phyloP scores from a whole-genome alignment of 1,140 invertebrate genomes.

The Homarus americanus region DNA sequence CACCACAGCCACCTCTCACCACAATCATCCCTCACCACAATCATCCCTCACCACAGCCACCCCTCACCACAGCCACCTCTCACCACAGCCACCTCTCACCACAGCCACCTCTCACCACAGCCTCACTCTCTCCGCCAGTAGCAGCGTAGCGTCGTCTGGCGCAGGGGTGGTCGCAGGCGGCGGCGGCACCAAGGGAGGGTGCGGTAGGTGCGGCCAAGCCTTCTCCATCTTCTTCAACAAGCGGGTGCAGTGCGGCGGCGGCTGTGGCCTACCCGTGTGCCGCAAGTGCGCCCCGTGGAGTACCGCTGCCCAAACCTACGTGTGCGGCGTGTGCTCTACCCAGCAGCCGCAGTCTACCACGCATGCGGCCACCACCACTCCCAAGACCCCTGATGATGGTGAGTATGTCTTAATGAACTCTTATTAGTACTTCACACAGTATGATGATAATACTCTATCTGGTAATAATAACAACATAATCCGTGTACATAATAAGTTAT shows the following conservation, averaged over 20 bases:
- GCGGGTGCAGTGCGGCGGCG: slow-evolving; percentile 69
- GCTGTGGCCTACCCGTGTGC: slow-evolving; percentile 75
- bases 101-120: slow-evolving; percentile 3
- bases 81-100: background rate
- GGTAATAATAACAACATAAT: no score
- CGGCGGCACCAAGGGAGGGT: background rate
- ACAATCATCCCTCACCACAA: no score
- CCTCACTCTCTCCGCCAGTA: background rate
- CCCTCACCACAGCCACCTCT: no score
- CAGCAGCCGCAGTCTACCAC: background rate
- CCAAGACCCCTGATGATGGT: background rate
- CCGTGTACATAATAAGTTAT: no score
- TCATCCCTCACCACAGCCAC: no score
- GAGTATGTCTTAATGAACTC: no score
- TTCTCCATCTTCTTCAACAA: slow-evolving; percentile 75
- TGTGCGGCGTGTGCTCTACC: slow-evolving; percentile 55
- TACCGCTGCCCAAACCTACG: slow-evolving; percentile 61
- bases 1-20: no score
- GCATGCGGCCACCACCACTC: background rate
- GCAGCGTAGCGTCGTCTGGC: background rate
- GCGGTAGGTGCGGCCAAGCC: slow-evolving; percentile 61
- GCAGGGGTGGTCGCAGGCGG: background rate
- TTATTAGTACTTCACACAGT: no score
- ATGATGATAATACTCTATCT: no score
- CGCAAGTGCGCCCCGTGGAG: slow-evolving; percentile 74